Evolutionary conservation across 2,888 invertebrate species (phyloP).

Genomic region (Gasteruption jaculator): DNA sequence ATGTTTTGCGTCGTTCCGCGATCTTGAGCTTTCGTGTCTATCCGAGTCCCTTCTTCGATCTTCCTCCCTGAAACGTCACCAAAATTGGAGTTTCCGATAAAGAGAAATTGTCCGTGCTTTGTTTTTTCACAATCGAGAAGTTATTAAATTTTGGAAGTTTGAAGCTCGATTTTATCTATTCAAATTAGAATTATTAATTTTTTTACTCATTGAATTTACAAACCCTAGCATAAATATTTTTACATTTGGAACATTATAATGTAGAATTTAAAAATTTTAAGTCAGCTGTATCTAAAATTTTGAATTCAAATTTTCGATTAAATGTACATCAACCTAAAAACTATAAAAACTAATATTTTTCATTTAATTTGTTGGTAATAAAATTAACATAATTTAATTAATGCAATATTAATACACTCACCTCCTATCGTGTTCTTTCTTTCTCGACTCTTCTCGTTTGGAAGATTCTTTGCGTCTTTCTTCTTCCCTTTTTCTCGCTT

Average conservation of each 20-base stretch:
- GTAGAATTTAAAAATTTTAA: no score
- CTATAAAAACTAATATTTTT: conserved; percentile 22
- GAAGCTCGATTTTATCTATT: no score
- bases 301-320: no score
- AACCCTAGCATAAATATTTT: no score
- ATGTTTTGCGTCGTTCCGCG: conserved; percentile 34
- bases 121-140: no score
- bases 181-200: conserved; percentile 8
- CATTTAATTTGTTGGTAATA: no score
- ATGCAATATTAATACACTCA: conserved; percentile 23
- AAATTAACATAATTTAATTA: conserved; percentile 5
- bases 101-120: no score
- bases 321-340: conserved; percentile 3
- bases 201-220: no score
- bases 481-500: conserved; percentile 45
- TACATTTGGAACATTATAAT: no score
- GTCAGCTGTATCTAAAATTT: no score
- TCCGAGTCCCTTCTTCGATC: conserved; percentile 36
- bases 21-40: conserved; percentile 30
- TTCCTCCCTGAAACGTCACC: conserved; percentile 34
- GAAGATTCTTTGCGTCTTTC: conserved; percentile 44
- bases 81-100: not conserved
- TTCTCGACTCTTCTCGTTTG: conserved; percentile 46
- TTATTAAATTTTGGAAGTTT: no score
- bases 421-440: conserved; percentile 48